Evolutionary conservation across 2,888 invertebrate species (phyloP).

Genomic region (Agrochola lychnidis): DNA sequence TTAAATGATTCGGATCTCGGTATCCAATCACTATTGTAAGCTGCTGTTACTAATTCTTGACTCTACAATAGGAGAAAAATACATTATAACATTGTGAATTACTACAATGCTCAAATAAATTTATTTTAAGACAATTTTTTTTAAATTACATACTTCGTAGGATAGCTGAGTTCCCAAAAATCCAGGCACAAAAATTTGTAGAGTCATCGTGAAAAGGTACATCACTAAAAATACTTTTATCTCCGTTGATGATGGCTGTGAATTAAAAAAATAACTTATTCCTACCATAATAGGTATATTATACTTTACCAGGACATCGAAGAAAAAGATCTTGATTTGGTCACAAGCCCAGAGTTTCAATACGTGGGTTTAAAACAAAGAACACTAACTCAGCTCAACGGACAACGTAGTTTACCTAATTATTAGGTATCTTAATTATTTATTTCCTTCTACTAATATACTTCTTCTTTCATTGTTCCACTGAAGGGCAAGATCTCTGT

Average conservation of each 20-base stretch:
- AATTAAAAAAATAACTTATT: constrained; percentile 25
- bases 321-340: not conserved
- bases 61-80: constrained; percentile 72
- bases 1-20: constrained; percentile 76
- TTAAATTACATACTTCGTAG: constrained; percentile 73
- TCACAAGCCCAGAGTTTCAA: not conserved
- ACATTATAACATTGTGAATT: not conserved
- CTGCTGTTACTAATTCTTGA: constrained; percentile 75
- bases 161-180: constrained; percentile 78
- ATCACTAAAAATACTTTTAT: constrained; percentile 71
- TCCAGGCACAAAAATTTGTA: constrained; percentile 77
- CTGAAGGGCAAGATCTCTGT: not conserved
- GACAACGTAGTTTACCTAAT: not conserved
- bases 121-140: too few relatives aligned
- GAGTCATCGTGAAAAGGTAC: constrained; percentile 74
- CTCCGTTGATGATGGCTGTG: constrained; percentile 74
- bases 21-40: constrained; percentile 81
- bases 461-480: not conserved
- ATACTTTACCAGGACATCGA: not conserved
- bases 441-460: not conserved
- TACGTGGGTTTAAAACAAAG: not conserved
- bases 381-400: not conserved
- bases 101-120: not conserved
- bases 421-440: not conserved
- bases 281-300: not conserved